Evolutionary conservation across 2,797 vertebrate genomes (phyloP), one percentile per base, ranked within the genome.

Genomic region (Poecilia gillii): DNA sequence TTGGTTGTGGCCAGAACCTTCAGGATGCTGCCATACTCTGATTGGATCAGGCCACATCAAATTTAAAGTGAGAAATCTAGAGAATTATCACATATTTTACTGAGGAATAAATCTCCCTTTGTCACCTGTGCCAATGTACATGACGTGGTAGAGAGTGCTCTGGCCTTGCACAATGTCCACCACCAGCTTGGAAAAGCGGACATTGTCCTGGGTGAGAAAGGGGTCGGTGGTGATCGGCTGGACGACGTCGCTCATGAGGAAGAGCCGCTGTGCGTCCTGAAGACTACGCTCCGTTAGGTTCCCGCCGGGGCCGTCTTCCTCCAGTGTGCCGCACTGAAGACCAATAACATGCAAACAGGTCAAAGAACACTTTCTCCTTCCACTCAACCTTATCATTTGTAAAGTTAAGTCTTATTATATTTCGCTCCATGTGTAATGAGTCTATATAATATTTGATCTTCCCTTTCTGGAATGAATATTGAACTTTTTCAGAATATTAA

Each of bases 151-250:
- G 66, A 99, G 96, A 49, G 92, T 89, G 73, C 99, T 97, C 49
- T 94, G 94, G 82, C 97, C 97, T 93, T 98, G 97, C n/a, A 99
- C 98, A 3, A 99, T 96, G 88, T 99, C 98, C 84, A 99, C 98
- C 6, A 94, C 97, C 87, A 99, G 91, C 73, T 97, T 97, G 78
- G 97, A 97, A 90, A 98, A 97, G 73, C 98, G 96, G 75, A 97
- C 94, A 85, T 96, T 97, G 94, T 99, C 97, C 91, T 98, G 97
- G 92, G 96, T 96, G 90, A 98, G 97, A 86, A 97, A 92, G 0
- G 98, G 98, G 86, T 97, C 92, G 2, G 96, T 62, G 71, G 94
- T 95, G 72, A 98, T 89, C 0, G 98, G 97, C 87, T 99, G 98
- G 23, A 98, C 94, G 8, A 98, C 97, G 0, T 99, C 97, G 0